phyloP scores from a whole-genome alignment of 2,888 invertebrate genomes.

The Mesopsocus fuscifrons region DNA sequence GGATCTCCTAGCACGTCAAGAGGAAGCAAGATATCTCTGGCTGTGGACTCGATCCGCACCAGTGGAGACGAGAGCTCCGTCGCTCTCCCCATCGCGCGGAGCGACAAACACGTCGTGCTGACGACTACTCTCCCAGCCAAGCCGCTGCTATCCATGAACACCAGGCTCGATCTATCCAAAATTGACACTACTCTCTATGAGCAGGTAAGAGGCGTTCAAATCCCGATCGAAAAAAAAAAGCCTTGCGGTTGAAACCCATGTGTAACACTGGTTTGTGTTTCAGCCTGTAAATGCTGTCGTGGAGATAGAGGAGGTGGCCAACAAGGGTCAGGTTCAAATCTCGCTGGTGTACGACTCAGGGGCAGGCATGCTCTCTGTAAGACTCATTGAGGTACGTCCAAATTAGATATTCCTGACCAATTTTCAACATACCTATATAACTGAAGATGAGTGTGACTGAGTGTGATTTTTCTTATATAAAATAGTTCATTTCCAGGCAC shows the following conservation, averaged over 20 bases:
- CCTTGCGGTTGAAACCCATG: background rate
- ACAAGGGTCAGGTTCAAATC: slow-evolving; percentile 39
- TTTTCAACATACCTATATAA: too few relatives aligned
- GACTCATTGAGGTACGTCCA: slow-evolving; percentile 36
- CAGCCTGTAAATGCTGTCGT: slow-evolving; percentile 22
- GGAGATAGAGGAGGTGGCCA: background rate
- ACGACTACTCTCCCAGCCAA: slow-evolving; percentile 27
- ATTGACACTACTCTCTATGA: slow-evolving; percentile 37
- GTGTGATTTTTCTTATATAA: too few relatives aligned
- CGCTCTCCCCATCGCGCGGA: slow-evolving; percentile 24
- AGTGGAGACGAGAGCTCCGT: background rate
- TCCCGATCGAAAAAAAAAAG: background rate
- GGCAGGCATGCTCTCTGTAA: slow-evolving; percentile 39
- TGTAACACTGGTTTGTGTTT: slow-evolving; percentile 11
- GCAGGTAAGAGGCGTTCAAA: too few relatives aligned
- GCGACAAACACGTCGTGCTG: slow-evolving; percentile 34
- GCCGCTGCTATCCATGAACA: slow-evolving; percentile 38
- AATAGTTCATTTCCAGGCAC: slow-evolving; percentile 27
- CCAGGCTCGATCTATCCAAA: slow-evolving; percentile 41
- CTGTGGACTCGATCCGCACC: background rate
- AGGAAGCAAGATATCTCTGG: background rate
- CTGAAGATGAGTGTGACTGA: too few relatives aligned
- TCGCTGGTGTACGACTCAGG: slow-evolving; percentile 39
- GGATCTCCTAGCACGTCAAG: background rate
- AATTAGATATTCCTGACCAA: too few relatives aligned